Conservation (phyloP, 2,888 invertebrate species). For the Atrina japonica region DNA sequence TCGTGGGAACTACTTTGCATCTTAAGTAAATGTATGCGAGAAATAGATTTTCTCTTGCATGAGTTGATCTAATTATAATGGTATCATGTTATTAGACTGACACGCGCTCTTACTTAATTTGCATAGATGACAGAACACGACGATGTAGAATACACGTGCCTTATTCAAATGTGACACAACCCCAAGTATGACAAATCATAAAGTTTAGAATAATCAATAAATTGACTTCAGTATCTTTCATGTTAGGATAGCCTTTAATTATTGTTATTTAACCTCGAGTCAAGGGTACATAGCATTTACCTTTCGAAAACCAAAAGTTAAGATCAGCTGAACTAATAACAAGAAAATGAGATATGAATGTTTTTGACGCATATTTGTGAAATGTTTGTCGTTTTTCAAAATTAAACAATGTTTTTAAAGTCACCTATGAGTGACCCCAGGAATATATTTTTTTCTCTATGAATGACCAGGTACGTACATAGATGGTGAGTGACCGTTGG, state of each 20-base stretch:
- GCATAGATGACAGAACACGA: slow-evolving; percentile 61
- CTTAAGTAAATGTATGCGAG: too few relatives aligned
- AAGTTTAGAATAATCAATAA: background rate
- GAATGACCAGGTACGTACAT: background rate
- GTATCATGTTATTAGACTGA: slow-evolving; percentile 43
- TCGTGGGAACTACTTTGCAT: slow-evolving; percentile 12
- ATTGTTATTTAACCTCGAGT: too few relatives aligned
- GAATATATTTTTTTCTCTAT: background rate
- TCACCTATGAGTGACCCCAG: background rate
- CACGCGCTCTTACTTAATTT: slow-evolving; percentile 67
- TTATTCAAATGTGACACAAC: slow-evolving; percentile 35
- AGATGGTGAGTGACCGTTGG: background rate
- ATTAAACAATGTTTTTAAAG: too few relatives aligned
- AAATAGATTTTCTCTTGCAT: slow-evolving; percentile 13
- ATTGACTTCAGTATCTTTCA: too few relatives aligned
- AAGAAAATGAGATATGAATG: too few relatives aligned
- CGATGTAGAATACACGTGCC: slow-evolving; percentile 53
- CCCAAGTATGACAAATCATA: slow-evolving; percentile 8
- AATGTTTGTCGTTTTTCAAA: too few relatives aligned
- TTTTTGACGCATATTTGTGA: too few relatives aligned
- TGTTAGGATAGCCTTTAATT: too few relatives aligned
- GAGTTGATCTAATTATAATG: slow-evolving; percentile 23
- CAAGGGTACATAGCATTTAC: too few relatives aligned
- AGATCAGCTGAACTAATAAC: too few relatives aligned
- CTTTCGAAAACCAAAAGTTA: too few relatives aligned